These are phyloP conservation scores for Chromis chromis DNA, from an alignment of 2,797 vertebrate species.

Conservation along the genomic window DNA sequence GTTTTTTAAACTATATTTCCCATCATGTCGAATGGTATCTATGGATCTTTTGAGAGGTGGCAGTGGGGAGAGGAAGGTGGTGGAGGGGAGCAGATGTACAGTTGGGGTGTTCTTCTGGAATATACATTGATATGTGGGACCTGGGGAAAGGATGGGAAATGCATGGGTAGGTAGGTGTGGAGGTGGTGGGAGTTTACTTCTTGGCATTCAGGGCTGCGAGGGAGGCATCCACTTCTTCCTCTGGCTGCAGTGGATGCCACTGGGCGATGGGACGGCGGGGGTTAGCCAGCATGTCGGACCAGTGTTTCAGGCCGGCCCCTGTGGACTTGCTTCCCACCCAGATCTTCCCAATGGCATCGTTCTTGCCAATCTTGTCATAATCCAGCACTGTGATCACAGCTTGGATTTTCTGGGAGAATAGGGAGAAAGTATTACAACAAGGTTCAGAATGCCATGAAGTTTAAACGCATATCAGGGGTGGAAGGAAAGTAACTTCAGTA, in stretches of 20 bases:
- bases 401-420: slow-evolving; percentile 91
- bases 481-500: not conserved
- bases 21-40: slow-evolving; percentile 72
- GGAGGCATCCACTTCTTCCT: slow-evolving; percentile 93
- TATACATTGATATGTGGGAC: slow-evolving; percentile 72
- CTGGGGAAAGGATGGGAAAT: slow-evolving; percentile 55
- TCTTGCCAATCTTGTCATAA: slow-evolving; percentile 98
- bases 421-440: slow-evolving; percentile 11
- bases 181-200: slow-evolving; percentile 86
- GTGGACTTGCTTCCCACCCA: slow-evolving; percentile 92
- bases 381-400: slow-evolving; percentile 97
- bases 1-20: slow-evolving; percentile 69
- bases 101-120: slow-evolving; percentile 64
- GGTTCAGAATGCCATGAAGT: not conserved
- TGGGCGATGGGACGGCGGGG: slow-evolving; percentile 96
- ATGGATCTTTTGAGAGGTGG: slow-evolving; percentile 73
- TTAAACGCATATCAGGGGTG: not conserved
- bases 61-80: slow-evolving; percentile 30
- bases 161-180: slow-evolving; percentile 54
- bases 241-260: slow-evolving; percentile 97
- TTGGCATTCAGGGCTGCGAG: slow-evolving; percentile 91
- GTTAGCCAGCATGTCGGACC: slow-evolving; percentile 99
- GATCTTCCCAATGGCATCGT: slow-evolving; percentile 98
- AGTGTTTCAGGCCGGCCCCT: slow-evolving; percentile 95
- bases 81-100: slow-evolving; percentile 45